phyloP scores from a whole-genome alignment of 2,797 vertebrate species.

The Tauraco hartlaubi region DNA sequence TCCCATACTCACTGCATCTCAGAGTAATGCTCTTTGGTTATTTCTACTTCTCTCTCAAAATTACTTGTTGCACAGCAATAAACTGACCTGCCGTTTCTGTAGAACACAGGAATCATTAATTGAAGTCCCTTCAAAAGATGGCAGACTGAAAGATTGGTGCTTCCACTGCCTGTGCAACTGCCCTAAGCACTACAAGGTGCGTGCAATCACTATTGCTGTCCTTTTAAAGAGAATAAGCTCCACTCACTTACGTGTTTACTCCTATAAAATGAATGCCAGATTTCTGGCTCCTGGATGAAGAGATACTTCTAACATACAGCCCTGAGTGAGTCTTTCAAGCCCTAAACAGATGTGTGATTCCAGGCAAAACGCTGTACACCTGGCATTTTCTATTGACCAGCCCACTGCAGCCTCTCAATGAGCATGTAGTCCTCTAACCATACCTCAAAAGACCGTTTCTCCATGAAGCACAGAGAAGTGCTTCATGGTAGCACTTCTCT shows the following conservation, averaged over 20 bases:
- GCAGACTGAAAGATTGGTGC: neutral
- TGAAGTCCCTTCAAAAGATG: neutral
- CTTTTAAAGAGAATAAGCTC: neutral
- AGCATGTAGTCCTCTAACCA: neutral
- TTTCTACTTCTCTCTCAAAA: neutral
- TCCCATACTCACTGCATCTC: neutral
- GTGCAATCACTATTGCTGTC: neutral
- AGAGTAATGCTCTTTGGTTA: neutral
- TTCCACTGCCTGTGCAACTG: neutral
- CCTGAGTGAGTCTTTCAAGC: neutral
- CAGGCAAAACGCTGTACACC: neutral
- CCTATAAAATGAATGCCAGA: rapidly evolving
- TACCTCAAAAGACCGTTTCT: neutral
- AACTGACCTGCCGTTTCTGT: neutral
- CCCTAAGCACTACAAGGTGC: neutral
- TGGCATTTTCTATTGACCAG: neutral
- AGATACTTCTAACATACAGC: neutral
- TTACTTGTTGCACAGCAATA: neutral
- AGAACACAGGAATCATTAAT: neutral
- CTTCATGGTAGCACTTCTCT: too few species aligned
- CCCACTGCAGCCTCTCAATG: neutral
- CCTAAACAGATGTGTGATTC: neutral
- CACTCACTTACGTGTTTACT: neutral
- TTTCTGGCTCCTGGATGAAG: neutral
- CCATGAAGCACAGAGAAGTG: neutral